Evolutionary conservation across 2,888 invertebrate species (phyloP).

Genomic region (Plusia festucae): DNA sequence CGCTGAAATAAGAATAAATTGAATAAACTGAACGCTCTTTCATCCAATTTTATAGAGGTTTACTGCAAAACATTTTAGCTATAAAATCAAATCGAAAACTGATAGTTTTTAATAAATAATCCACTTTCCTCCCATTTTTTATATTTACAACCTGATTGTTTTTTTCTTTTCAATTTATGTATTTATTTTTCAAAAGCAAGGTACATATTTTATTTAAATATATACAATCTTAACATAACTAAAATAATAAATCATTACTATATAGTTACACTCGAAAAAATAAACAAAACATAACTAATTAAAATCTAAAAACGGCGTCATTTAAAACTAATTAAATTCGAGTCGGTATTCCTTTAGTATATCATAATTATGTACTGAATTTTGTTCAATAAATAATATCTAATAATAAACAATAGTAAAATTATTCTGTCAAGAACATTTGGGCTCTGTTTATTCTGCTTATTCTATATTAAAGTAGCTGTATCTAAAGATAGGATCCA

Average conservation of each 20-base stretch:
- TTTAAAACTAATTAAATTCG: background rate
- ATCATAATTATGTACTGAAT: background rate
- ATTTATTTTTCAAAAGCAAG: no score
- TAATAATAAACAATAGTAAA: no score
- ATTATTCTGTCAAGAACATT: no score
- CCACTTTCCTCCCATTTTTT: background rate
- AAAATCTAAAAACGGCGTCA: no score
- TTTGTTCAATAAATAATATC: no score
- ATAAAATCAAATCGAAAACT: background rate
- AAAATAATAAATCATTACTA: no score
- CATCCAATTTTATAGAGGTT: background rate
- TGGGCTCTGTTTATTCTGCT: background rate
- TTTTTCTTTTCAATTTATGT: no score
- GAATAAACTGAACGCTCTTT: background rate
- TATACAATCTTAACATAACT: no score
- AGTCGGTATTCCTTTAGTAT: background rate
- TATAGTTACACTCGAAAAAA: no score
- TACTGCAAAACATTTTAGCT: background rate
- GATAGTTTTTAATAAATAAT: background rate
- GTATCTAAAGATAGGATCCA: conserved; percentile 24
- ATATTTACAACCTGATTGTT: no score
- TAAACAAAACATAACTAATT: no score
- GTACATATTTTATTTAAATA: no score
- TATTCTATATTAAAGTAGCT: background rate
- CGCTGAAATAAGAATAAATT: background rate